Conservation (phyloP, 2,888 invertebrate species). For the Tholera decimalis region DNA sequence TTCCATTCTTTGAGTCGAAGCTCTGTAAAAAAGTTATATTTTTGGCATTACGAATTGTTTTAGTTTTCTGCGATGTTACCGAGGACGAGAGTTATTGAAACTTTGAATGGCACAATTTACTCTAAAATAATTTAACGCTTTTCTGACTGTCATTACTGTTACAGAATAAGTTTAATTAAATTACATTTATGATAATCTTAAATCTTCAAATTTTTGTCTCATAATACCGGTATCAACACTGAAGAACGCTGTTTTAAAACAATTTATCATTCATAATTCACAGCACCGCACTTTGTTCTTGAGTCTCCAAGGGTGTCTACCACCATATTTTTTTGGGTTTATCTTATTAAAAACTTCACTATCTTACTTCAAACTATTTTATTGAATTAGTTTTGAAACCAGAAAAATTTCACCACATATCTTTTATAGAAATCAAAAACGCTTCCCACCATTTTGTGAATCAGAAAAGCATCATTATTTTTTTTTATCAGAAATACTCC, state of each 20-base stretch:
- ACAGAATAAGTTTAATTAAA: conserved; percentile 1
- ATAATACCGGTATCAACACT: conserved; percentile 28
- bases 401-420: background rate
- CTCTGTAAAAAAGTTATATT: conserved; percentile 38
- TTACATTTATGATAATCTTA: conserved; percentile 22
- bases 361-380: conserved; percentile 4
- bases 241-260: conserved; percentile 46
- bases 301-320: conserved; percentile 32
- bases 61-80: conserved; percentile 39
- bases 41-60: conserved; percentile 51
- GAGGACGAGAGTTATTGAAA: conserved; percentile 23
- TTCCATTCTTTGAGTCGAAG: conserved; percentile 58
- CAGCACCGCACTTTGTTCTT: conserved; percentile 62
- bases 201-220: conserved; percentile 26
- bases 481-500: conserved; percentile 59
- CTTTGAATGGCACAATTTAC: conserved; percentile 13
- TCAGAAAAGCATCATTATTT: background rate
- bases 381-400: conserved; percentile 11
- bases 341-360: conserved; percentile 21
- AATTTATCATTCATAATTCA: conserved; percentile 59
- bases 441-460: conserved; percentile 2
- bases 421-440: background rate
- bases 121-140: background rate
- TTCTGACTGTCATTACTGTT: conserved; percentile 5
- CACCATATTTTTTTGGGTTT: conserved; percentile 38